phyloP scores from a whole-genome alignment of 1,140 invertebrate species.

The Trichonephila clavata region DNA sequence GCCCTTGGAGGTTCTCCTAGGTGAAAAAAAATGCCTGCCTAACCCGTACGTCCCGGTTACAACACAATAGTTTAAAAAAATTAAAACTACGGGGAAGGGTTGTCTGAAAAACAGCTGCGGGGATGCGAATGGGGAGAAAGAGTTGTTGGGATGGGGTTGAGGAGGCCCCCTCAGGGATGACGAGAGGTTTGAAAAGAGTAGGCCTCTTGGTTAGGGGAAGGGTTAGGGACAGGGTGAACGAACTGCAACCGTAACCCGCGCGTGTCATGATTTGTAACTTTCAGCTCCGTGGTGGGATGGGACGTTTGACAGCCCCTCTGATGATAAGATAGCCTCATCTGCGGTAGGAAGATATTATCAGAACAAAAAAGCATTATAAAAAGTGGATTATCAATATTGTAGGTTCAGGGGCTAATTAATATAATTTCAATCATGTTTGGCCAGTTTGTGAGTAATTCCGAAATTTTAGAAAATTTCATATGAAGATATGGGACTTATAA shows the following conservation, averaged over 20 bases:
- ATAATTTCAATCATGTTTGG: no score
- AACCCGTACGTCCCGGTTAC: constrained; percentile 59
- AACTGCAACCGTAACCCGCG: constrained; percentile 21
- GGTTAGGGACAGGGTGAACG: constrained; percentile 62
- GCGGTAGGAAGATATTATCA: neutral
- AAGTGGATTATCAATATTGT: no score
- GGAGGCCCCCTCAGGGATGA: constrained; percentile 20
- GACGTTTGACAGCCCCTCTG: neutral
- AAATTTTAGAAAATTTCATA: no score
- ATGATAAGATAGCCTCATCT: neutral
- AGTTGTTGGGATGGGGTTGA: constrained; percentile 54
- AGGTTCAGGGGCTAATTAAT: no score
- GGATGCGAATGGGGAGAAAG: constrained; percentile 34
- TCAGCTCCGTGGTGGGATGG: neutral
- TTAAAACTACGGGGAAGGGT: constrained; percentile 30
- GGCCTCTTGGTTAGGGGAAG: constrained; percentile 42
- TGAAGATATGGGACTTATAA: no score
- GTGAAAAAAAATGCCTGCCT: constrained; percentile 26
- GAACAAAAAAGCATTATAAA: neutral
- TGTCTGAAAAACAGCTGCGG: constrained; percentile 31
- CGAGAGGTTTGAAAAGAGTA: constrained; percentile 30
- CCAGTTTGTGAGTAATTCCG: no score
- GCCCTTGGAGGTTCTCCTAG: constrained; percentile 52
- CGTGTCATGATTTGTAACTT: constrained; percentile 39
- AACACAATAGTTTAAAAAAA: constrained; percentile 44